Conservation (phyloP, 2,888 invertebrate genomes). For the Siphonodentalium dalli region DNA sequence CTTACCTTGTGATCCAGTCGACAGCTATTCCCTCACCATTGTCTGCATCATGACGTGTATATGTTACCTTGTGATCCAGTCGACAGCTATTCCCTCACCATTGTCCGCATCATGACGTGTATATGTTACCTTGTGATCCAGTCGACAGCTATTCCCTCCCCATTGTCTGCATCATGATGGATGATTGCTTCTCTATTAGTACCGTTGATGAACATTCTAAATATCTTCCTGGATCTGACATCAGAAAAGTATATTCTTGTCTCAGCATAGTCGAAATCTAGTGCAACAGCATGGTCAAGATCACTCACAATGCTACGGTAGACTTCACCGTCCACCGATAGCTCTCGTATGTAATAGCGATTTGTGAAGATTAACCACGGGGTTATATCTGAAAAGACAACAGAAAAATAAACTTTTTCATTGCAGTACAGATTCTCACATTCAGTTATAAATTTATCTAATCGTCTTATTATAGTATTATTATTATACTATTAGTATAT, state of each 20-base stretch:
- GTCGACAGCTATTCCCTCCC: constrained; percentile 58
- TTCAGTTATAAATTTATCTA: no score
- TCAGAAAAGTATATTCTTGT: constrained; percentile 55
- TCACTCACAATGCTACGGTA: constrained; percentile 90
- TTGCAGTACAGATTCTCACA: constrained; percentile 20
- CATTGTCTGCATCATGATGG: constrained; percentile 44
- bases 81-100: no score
- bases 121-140: constrained; percentile 76
- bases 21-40: no score
- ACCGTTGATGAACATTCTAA: constrained; percentile 63
- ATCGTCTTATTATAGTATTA: no score
- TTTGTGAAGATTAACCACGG: constrained; percentile 73
- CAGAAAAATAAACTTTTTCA: no score
- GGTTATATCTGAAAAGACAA: constrained; percentile 43
- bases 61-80: no score
- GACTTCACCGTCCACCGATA: constrained; percentile 85
- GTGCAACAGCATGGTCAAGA: constrained; percentile 86
- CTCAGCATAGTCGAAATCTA: constrained; percentile 54
- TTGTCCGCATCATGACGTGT: no score
- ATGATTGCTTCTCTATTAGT: constrained; percentile 49
- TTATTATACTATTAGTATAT: no score
- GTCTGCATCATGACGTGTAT: no score
- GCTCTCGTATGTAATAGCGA: constrained; percentile 95
- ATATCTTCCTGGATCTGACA: constrained; percentile 45
- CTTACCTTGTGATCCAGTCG: no score